A percentile compares a stretch with the other conserved stretches of the same genome.
Conservation (phyloP, 1,140 invertebrate species). For the Drosophila bocqueti region DNA sequence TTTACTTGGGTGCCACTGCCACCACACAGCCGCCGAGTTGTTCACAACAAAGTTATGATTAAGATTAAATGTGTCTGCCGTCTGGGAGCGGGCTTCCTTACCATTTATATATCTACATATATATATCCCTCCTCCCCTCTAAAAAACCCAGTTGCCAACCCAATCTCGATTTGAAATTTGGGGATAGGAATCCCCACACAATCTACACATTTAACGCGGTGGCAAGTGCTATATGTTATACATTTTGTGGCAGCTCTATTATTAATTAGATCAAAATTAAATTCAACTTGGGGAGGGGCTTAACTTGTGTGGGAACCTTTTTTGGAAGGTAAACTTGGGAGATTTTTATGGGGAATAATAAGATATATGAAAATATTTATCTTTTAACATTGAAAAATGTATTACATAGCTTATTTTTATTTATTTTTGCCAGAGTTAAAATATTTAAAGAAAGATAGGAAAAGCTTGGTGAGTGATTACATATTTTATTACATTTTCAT, state of each 20-base stretch:
- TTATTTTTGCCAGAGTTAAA: background rate
- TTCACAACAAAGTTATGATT: conserved; percentile 80
- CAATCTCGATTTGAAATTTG: background rate
- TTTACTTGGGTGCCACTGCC: conserved; percentile 44
- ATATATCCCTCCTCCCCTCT: background rate
- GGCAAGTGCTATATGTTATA: conserved; percentile 69
- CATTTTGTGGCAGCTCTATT: conserved; percentile 60
- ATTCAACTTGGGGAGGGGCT: conserved; percentile 2
- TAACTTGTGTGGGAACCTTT: conserved; percentile 33
- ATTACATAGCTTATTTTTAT: too few species aligned
- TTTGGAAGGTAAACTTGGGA: background rate
- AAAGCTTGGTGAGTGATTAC: background rate
- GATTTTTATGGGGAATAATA: background rate
- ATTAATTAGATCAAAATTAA: conserved; percentile 64
- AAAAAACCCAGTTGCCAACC: background rate
- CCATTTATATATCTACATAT: conserved; percentile 8
- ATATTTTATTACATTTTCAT: background rate
- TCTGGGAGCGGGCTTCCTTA: conserved; percentile 36
- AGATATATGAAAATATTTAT: too few species aligned
- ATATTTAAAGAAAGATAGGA: background rate
- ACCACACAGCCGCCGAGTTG: conserved; percentile 43
- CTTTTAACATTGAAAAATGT: too few species aligned
- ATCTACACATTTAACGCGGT: conserved; percentile 50
- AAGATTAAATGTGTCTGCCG: conserved; percentile 65
- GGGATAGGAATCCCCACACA: background rate